Evolutionary conservation across 2,888 invertebrate genomes (phyloP), one percentile per base, ranked within the genome.

Genomic region (Agonum fuliginosum): DNA sequence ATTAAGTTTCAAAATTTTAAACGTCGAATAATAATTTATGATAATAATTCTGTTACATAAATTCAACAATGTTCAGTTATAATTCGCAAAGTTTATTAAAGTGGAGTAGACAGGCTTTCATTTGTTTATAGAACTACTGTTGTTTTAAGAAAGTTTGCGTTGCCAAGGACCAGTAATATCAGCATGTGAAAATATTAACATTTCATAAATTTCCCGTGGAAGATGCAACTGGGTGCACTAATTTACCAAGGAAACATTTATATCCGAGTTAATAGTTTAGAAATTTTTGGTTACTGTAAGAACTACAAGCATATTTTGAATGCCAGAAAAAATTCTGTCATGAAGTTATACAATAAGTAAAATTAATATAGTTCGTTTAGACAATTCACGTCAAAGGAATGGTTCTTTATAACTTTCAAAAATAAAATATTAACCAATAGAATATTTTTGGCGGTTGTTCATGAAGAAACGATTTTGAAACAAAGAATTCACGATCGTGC

Each of bases 71-170:
- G 46, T 46, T 12, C 58, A 62, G 30, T 14, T 17, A 30, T 30
- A 62, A 62, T 27, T 30, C 30, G 14, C 14, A 10, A 62, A 30
- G 14, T 62, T 34, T 30, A 58, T 30, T 27, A 22, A 54, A 30
- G 5, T 34, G 17, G 4, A 27, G 58, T 14, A 62, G 54, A 24
- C 22, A 24, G 5, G 22, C n/a, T 20, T 20, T 48, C 20, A 10
- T 20, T 48, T 20, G 20, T 48, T 48, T 2, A 24, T 54, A 22
- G 24, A 17, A 30, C 27, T 62, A 30, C 58, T 62, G 58, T 62
- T 62, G 58, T 62, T 62, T 62, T 30, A 54, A 58, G 27, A 24
- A 58, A 62, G 54, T 54, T 54, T 54, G 54, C 17, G 58, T 30
- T 62, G 58, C 58, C 58, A 62, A 30, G 30, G 17, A 24, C 12